Percentiles rank a stretch among this genome's conserved stretches.
Conservation (phyloP, 2,113 vertebrate species). For the Sus scrofa region DNA sequence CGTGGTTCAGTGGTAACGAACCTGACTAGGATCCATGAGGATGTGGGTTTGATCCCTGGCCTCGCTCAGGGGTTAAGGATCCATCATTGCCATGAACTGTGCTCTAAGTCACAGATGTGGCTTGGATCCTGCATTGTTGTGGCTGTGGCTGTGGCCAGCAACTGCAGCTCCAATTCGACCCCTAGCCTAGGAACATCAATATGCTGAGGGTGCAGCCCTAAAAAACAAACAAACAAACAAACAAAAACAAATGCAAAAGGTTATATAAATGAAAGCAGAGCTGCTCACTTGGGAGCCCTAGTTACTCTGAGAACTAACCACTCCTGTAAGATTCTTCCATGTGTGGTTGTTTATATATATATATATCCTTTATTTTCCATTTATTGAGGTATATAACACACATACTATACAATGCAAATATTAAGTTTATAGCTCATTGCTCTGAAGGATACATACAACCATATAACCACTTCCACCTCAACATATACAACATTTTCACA, state of each 20-base stretch:
- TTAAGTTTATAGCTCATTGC: not conserved
- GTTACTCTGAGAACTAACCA: not conserved
- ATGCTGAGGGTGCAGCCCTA: too few relatives aligned
- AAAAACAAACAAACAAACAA: too few relatives aligned
- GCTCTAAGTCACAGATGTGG: too few relatives aligned
- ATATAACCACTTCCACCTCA: not conserved
- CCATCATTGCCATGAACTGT: too few relatives aligned
- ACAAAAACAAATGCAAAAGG: not conserved
- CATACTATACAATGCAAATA: not conserved
- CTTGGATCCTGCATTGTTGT: too few relatives aligned
- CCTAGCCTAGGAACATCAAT: too few relatives aligned
- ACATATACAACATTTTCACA: not conserved
- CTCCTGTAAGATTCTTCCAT: not conserved
- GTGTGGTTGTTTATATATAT: not conserved
- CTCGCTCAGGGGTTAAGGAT: too few relatives aligned
- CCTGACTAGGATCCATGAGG: too few relatives aligned
- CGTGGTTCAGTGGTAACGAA: too few relatives aligned
- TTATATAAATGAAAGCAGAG: not conserved
- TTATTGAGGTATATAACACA: not conserved
- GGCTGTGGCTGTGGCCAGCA: too few relatives aligned
- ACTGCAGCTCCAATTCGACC: too few relatives aligned
- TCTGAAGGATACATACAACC: constrained; percentile 1
- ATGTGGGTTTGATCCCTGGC: too few relatives aligned
- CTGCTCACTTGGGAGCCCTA: not conserved
- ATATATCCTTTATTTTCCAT: not conserved